Percentiles rank a stretch among this genome's conserved stretches.
Evolutionary conservation across 2,113 vertebrate genomes (phyloP).

Genomic region (Pedetes capensis): DNA sequence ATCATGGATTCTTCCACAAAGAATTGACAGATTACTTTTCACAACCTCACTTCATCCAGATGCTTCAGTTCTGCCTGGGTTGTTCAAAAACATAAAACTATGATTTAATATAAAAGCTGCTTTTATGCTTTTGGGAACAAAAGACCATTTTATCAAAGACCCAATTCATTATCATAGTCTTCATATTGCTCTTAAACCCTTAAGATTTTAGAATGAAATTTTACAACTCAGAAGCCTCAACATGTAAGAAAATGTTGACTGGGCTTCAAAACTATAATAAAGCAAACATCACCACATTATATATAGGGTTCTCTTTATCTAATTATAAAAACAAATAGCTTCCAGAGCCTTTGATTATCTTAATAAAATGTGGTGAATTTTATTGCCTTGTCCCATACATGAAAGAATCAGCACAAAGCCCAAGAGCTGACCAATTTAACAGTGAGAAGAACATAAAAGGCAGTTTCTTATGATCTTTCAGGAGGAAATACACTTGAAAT

Average conservation of each 20-base stretch:
- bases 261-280: background rate
- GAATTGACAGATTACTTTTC: background rate
- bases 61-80: background rate
- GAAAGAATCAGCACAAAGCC: slow-evolving; percentile 49
- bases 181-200: background rate
- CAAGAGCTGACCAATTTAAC: slow-evolving; percentile 58
- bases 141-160: background rate
- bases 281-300: background rate
- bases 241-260: background rate
- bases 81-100: background rate
- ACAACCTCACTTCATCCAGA: background rate
- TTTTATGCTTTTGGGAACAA: background rate
- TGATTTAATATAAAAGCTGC: background rate
- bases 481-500: slow-evolving; percentile 76
- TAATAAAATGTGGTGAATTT: slow-evolving; percentile 24
- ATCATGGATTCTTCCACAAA: background rate
- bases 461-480: slow-evolving; percentile 59
- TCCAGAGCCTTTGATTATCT: slow-evolving; percentile 47
- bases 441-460: slow-evolving; percentile 69
- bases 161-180: background rate
- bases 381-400: background rate
- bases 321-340: background rate
- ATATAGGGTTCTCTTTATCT: slow-evolving; percentile 8
- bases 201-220: background rate
- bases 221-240: slow-evolving; percentile 5